Base-by-base conservation (phyloP, 2,888 invertebrate species). In the Atrina japonica region DNA sequence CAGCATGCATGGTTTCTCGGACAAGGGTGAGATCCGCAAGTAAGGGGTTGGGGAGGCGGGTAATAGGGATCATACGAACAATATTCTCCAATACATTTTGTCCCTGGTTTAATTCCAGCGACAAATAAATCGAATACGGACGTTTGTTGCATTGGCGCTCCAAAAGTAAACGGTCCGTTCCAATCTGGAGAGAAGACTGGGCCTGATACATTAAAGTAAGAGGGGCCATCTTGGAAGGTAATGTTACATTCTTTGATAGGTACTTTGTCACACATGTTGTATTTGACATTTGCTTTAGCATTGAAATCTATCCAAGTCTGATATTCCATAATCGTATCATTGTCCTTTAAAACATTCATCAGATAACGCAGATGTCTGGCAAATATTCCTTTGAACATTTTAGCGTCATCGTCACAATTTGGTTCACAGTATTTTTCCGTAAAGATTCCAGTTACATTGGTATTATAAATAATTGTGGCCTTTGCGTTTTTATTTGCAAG, bases 331-430 rank as follows among this genome's bases (percentile, higher is more conserved):
- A 65, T 43, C 11, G 49, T 68, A 11, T 50, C 52, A 7, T 67
- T 50, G 35, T 81, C 75, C 9, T 41, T 25, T 0, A 82, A 25
- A 9, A 61, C 78, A 56, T 82, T 79, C 66, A 81, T 75, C 11
- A 83, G 53, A 50, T 81, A 79, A 35, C 82, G 64, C 6, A 82
- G 40, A 59, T 80, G 75, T 14, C 83, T 66, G 0, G 70, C 76
- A 64, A 83, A 82, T 25, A 83, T 78, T 0, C 82, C 82, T 67
- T 84, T 84, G 29, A 78, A 84, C 72, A 81, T 81, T 25, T 74
- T 66, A 0, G 73, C 73, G 9, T 82, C 77, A 45, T 79, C 72
- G 53, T 81, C 79, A 16, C 58, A 63, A 9, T 64, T 61, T 11
- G 80, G 80, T 11, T 76, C 78, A 52, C 83, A 84, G 18, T 60